phyloP scores from a whole-genome alignment of 2,888 invertebrate species.

The Tridacna crocea region DNA sequence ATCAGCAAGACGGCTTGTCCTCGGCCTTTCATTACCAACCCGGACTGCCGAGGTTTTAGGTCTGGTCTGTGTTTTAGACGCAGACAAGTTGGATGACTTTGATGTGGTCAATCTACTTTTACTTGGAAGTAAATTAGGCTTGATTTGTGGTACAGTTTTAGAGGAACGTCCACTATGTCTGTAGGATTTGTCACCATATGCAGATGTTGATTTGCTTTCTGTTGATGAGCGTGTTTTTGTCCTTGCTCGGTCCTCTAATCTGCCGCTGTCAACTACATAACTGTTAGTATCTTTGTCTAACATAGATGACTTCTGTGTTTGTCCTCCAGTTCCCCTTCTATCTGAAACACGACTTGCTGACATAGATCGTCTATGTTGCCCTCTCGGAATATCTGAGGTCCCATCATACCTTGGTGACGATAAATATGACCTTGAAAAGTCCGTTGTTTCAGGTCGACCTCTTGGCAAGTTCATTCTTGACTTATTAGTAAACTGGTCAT shows the following conservation, averaged over 20 bases:
- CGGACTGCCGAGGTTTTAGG: neutral
- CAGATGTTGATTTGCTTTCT: neutral
- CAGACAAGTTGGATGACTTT: neutral
- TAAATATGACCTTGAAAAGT: conserved; percentile 28
- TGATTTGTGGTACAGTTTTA: conserved; percentile 17
- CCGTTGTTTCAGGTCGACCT: conserved; percentile 36
- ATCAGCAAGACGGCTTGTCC: neutral
- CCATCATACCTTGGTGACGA: neutral
- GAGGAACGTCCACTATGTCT: neutral
- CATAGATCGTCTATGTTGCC: conserved; percentile 30
- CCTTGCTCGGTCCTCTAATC: conserved; percentile 1
- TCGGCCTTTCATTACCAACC: neutral
- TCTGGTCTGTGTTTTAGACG: neutral
- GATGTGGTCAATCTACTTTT: neutral
- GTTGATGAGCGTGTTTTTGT: neutral
- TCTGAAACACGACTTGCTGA: conserved; percentile 27
- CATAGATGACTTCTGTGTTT: neutral
- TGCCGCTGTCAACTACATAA: neutral
- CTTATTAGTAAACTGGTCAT: conserved; percentile 13
- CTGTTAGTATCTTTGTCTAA: neutral
- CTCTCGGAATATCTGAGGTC: neutral
- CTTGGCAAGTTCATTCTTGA: conserved; percentile 39
- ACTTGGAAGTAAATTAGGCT: conserved; percentile 8
- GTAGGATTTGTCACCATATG: neutral
- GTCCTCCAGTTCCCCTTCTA: neutral